Conservation (phyloP, 1,140 invertebrate genomes). For the Cheumatopsyche charites region DNA sequence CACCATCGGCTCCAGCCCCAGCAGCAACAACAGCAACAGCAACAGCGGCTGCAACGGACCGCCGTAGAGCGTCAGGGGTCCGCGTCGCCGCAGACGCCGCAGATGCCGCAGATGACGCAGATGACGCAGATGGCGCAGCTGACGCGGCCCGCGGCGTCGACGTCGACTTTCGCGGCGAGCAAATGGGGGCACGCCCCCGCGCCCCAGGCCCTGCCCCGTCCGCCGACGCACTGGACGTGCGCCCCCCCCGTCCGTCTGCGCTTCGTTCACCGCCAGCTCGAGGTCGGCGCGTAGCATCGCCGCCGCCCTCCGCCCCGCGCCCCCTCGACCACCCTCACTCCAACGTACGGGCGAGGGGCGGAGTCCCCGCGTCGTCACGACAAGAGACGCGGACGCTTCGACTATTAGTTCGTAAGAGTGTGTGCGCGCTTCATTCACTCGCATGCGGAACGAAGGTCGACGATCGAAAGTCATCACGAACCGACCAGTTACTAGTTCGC, state of each 20-base stretch:
- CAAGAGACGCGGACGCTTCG: neutral
- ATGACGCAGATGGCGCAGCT: slow-evolving; percentile 31
- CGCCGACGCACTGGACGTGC: slow-evolving; percentile 57
- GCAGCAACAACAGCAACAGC: neutral
- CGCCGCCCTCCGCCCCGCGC: slow-evolving; percentile 36
- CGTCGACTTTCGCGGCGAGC: slow-evolving; percentile 55
- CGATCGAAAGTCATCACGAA: no score
- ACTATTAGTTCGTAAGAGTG: neutral
- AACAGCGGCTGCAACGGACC: slow-evolving; percentile 26
- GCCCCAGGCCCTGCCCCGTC: slow-evolving; percentile 57
- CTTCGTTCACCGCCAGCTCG: slow-evolving; percentile 49
- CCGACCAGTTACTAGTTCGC: no score
- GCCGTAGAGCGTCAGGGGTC: slow-evolving; percentile 50
- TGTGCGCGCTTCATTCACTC: neutral
- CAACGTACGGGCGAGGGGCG: no score
- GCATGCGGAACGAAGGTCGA: no score
- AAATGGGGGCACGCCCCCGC: slow-evolving; percentile 60
- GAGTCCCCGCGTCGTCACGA: neutral
- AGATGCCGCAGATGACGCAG: slow-evolving; percentile 48
- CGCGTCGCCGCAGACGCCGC: slow-evolving; percentile 42
- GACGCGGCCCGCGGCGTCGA: slow-evolving; percentile 44
- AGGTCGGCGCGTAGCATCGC: slow-evolving; percentile 39
- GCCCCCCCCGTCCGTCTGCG: slow-evolving; percentile 19
- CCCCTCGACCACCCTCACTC: neutral
- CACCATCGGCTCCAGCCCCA: neutral